Base-by-base conservation (phyloP, 2,888 invertebrate species). In the Priocnemis perturbator region DNA sequence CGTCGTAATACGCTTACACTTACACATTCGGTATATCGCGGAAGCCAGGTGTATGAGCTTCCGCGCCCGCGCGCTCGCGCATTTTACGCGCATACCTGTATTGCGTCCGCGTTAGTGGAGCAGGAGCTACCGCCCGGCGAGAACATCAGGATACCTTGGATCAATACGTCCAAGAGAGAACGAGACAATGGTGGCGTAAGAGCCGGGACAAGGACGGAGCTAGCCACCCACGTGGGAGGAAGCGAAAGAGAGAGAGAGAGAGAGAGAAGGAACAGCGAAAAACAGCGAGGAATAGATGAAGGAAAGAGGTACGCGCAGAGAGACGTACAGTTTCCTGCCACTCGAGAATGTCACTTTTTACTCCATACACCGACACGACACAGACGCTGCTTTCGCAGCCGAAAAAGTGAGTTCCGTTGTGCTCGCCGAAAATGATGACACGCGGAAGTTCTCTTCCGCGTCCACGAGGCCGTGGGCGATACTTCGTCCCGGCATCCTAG, bases 121-220 rank as follows among this genome's bases (percentile, higher is more conserved):
- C 79, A 79, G 75, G 80, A 81, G 72, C 73, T 69, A 74, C 78
- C 79, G 73, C 76, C 79, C 77, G 73, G 75, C 78, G 69, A 76
- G 79, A 79, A 74, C 80, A 74, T 77, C 77, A 78, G 80, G 81
- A 81, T 75, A 76, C 78, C 76, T 71, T 57, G 82, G 86, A 86
- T 86, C 86, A 86, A 86, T 86, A 86, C 83, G 69, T 62, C 69
- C 75, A 70, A 78, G 76, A 77, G 75, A 79, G 82, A 81, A 69
- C 53, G 75, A 71, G 62, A 74, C 60, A 73, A 67, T 65, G 67
- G 47, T 37, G 50, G 52, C 50, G 45, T 23, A 50, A 53, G 23
- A 44, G 62, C 64, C 23, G 50, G 21, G 55, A 78, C 64, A 47
- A 73, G 58, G 74, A 76, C 21, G 30, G 63, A 69, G 68, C 77